Evolutionary conservation across 2,888 invertebrate genomes (phyloP).

Genomic region (Drosophila anomalata): DNA sequence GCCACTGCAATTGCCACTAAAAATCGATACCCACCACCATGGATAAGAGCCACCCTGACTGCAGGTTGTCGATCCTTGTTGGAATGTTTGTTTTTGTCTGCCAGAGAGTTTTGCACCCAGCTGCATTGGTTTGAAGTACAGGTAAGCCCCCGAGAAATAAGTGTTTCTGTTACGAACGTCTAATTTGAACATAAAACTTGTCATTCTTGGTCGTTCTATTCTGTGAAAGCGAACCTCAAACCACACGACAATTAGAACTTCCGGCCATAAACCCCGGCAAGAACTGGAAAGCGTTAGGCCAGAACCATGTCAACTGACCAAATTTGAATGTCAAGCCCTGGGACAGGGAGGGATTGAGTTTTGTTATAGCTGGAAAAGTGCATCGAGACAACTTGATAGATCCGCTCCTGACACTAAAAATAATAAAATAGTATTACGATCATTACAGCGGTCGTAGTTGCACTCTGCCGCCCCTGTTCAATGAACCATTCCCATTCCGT

Average conservation of each 20-base stretch:
- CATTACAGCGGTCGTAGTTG: constrained; percentile 49
- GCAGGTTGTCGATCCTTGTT: constrained; percentile 74
- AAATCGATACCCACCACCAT: constrained; percentile 68
- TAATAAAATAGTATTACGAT: constrained; percentile 45
- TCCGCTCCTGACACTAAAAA: constrained; percentile 27
- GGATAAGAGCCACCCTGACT: constrained; percentile 20
- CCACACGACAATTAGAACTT: constrained; percentile 69
- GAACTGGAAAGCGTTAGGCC: constrained; percentile 67
- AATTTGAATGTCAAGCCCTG: constrained; percentile 39
- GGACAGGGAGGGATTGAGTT: constrained; percentile 28
- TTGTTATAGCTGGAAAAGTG: not conserved
- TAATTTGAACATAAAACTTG: constrained; percentile 32
- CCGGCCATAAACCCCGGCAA: constrained; percentile 65
- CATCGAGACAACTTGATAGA: not conserved
- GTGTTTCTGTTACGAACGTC: constrained; percentile 34
- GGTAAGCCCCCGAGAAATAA: constrained; percentile 19
- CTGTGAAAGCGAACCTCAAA: constrained; percentile 23
- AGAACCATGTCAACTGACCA: constrained; percentile 62
- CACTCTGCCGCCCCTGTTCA: constrained; percentile 41
- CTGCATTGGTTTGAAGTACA: constrained; percentile 47
- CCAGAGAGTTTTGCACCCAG: constrained; percentile 19
- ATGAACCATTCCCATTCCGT: constrained; percentile 42
- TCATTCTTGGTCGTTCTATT: constrained; percentile 20
- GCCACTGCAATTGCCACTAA: constrained; percentile 62
- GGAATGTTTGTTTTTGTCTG: constrained; percentile 53